Percentiles rank a stretch among this genome's conserved stretches.
phyloP scores from a whole-genome alignment of 2,113 vertebrate species.

The Eretmochelys imbricata region DNA sequence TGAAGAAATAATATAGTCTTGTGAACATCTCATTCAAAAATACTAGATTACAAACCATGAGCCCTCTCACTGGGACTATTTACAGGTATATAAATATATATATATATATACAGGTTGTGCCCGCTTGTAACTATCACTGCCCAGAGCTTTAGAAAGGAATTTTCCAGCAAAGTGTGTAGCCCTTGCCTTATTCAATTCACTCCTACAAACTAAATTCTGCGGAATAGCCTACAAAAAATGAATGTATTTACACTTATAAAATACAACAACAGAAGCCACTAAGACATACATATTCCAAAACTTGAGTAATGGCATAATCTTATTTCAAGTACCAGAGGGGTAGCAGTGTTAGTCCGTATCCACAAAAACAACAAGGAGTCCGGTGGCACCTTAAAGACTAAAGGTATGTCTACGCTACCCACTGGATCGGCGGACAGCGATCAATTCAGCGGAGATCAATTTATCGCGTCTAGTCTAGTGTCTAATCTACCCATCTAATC shows the following conservation, averaged over 20 bases:
- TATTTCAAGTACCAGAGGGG: not conserved
- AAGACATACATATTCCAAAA: not conserved
- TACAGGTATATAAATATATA: not conserved
- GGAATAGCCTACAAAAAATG: not conserved
- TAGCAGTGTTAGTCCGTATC: too few relatives aligned
- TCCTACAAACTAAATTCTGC: not conserved
- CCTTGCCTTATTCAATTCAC: not conserved
- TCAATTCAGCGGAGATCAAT: too few relatives aligned
- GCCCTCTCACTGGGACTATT: not conserved
- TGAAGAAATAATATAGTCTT: not conserved
- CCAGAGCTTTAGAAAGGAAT: not conserved
- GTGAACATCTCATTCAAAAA: not conserved
- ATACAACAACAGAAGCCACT: not conserved
- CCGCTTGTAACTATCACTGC: not conserved
- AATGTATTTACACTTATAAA: not conserved
- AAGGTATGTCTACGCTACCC: too few relatives aligned
- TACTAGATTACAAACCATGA: not conserved
- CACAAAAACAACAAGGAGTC: too few relatives aligned
- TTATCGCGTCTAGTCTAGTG: too few relatives aligned
- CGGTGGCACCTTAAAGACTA: too few relatives aligned
- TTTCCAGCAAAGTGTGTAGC: not conserved
- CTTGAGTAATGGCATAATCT: not conserved
- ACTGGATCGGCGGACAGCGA: too few relatives aligned
- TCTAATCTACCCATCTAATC: too few relatives aligned
- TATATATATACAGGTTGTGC: not conserved